A percentile compares a stretch with the other conserved stretches of the same genome.
phyloP scores from a whole-genome alignment of 2,113 vertebrate species.

The Limanda limanda region DNA sequence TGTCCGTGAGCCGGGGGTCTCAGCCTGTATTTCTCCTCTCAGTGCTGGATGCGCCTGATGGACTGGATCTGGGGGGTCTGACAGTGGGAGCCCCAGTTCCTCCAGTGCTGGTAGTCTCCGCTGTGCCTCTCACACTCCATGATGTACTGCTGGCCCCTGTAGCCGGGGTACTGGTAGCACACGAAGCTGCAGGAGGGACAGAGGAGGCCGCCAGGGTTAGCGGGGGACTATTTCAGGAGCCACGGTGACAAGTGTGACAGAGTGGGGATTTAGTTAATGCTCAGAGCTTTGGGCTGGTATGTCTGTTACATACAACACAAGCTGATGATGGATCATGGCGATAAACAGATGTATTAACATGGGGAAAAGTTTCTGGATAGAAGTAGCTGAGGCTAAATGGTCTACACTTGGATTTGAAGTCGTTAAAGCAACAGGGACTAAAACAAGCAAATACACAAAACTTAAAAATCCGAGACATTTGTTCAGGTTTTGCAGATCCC shows the following conservation, averaged over 20 bases:
- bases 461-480: not conserved
- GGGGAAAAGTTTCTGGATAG: not conserved
- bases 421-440: not conserved
- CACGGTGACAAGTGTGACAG: slow-evolving; percentile 1
- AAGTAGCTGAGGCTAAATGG: not conserved
- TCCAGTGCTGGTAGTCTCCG: slow-evolving; percentile 87
- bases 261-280: slow-evolving; percentile 15
- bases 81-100: slow-evolving; percentile 85
- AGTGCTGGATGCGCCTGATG: slow-evolving; percentile 86
- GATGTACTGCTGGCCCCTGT: slow-evolving; percentile 87
- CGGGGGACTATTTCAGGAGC: slow-evolving; percentile 24
- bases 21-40: slow-evolving; percentile 54
- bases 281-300: slow-evolving; percentile 12
- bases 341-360: not conserved
- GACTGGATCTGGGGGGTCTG: slow-evolving; percentile 88
- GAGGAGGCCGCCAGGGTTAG: not conserved
- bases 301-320: slow-evolving; percentile 10
- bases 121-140: slow-evolving; percentile 87
- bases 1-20: slow-evolving; percentile 39
- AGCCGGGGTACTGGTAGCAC: slow-evolving; percentile 86
- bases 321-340: not conserved
- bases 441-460: not conserved
- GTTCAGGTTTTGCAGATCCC: not conserved
- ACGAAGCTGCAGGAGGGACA: slow-evolving; percentile 76
- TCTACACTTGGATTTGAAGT: not conserved